A percentile compares a stretch with the other conserved stretches of the same genome.
Conservation (phyloP, 1,140 invertebrate species). For the Conus ventricosus region DNA sequence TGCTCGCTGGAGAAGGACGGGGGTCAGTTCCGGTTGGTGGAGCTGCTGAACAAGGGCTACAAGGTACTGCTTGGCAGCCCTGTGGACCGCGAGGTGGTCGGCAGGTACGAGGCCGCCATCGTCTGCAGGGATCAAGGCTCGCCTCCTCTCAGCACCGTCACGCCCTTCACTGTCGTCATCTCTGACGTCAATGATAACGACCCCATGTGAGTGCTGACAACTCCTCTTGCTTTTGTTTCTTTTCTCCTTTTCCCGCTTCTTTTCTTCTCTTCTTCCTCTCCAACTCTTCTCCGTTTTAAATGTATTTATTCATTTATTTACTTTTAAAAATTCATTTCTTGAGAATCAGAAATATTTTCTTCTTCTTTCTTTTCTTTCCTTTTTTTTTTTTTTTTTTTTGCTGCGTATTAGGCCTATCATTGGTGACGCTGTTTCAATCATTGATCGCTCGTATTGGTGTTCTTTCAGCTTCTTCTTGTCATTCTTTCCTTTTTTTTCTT, state of each 20-base stretch:
- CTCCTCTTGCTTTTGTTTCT: background rate
- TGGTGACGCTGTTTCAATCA: too few relatives aligned
- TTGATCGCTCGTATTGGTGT: background rate
- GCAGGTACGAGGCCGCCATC: slow-evolving; percentile 86
- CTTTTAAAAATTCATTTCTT: background rate
- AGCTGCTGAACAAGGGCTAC: slow-evolving; percentile 51
- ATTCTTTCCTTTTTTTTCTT: background rate
- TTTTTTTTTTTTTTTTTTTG: too few relatives aligned
- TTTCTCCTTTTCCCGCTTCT: background rate
- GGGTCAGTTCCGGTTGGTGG: slow-evolving; percentile 46
- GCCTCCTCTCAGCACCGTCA: slow-evolving; percentile 72
- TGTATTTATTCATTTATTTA: slow-evolving; percentile 14
- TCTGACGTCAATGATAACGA: slow-evolving; percentile 55
- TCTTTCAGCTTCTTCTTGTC: background rate
- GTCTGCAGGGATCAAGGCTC: slow-evolving; percentile 68
- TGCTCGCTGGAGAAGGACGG: slow-evolving; percentile 50
- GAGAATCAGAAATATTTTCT: too few relatives aligned
- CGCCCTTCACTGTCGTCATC: slow-evolving; percentile 88
- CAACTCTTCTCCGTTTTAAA: background rate
- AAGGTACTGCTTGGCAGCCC: slow-evolving; percentile 47
- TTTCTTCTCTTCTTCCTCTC: background rate
- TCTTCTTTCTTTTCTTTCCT: too few relatives aligned
- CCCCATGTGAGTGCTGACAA: slow-evolving; percentile 31
- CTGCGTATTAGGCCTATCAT: too few relatives aligned
- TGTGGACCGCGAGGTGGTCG: slow-evolving; percentile 87